A percentile compares a stretch with the other conserved stretches of the same genome.
Evolutionary conservation across 1,140 invertebrate genomes (phyloP).

Genomic region (Oryctes rhinoceros): DNA sequence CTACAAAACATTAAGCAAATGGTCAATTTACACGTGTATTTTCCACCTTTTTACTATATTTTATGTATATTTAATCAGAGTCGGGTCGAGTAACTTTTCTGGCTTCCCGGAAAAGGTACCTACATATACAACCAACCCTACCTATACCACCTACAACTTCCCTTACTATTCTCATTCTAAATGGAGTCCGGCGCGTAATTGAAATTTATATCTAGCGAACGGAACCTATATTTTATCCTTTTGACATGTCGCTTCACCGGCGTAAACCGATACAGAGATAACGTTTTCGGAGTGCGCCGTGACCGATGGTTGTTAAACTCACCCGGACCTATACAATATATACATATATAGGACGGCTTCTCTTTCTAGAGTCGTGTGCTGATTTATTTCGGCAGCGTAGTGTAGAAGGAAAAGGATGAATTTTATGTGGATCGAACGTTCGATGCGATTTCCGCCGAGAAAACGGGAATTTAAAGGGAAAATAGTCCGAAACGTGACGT

Average conservation of each 20-base stretch:
- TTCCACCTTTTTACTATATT: too few species aligned
- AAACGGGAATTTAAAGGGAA: not conserved
- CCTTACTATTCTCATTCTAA: conserved; percentile 7
- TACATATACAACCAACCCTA: not conserved
- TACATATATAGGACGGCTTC: not conserved
- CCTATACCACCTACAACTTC: not conserved
- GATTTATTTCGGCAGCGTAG: conserved; percentile 6
- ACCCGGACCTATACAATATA: conserved; percentile 12
- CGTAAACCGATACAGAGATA: conserved; percentile 22
- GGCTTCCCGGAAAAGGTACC: not conserved
- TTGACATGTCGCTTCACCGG: conserved; percentile 21
- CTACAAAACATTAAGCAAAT: too few species aligned
- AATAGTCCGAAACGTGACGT: not conserved
- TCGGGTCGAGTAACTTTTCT: too few species aligned
- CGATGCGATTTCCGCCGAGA: conserved; percentile 11
- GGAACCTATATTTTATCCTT: conserved; percentile 30
- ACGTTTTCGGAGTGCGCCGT: conserved; percentile 20
- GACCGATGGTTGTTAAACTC: not conserved
- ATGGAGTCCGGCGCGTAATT: conserved; percentile 16
- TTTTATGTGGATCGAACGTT: conserved; percentile 14
- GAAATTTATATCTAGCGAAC: conserved; percentile 22
- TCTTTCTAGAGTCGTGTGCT: not conserved
- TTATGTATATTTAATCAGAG: too few species aligned
- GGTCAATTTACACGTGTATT: too few species aligned
- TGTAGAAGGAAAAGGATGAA: not conserved